Conservation (phyloP, 2,888 invertebrate genomes). For the Oegoconia quadripuncta region DNA sequence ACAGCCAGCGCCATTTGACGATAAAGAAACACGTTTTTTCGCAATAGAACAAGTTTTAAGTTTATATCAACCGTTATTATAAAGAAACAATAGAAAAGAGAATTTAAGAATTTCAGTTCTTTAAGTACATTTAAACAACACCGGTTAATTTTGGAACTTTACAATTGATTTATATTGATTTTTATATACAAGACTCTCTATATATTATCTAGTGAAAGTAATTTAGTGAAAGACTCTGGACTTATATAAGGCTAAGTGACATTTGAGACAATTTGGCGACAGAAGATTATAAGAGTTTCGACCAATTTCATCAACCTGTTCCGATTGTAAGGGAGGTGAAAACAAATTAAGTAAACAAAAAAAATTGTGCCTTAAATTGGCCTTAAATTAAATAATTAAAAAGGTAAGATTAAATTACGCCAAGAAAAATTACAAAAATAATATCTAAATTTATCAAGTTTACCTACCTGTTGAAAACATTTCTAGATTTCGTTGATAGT, state of each 20-base stretch:
- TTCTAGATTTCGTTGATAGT: conserved; percentile 78
- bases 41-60: conserved; percentile 80
- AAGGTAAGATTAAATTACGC: conserved; percentile 71
- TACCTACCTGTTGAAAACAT: conserved; percentile 73
- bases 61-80: conserved; percentile 80
- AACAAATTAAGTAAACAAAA: conserved; percentile 49
- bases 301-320: conserved; percentile 72
- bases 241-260: conserved; percentile 73
- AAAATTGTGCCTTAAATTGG: conserved; percentile 78
- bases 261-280: conserved; percentile 68
- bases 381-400: conserved; percentile 78
- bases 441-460: conserved; percentile 69
- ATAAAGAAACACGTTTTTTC: conserved; percentile 80
- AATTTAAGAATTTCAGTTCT: conserved; percentile 72
- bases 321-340: conserved; percentile 65
- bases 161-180: conserved; percentile 68
- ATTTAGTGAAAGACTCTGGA: conserved; percentile 74
- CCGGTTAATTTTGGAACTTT: conserved; percentile 79
- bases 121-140: conserved; percentile 78
- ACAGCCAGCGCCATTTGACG: conserved; percentile 75
- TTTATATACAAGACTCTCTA: conserved; percentile 76
- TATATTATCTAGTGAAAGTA: conserved; percentile 70
- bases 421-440: conserved; percentile 55
- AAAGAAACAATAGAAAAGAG: conserved; percentile 78
- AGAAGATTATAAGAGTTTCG: conserved; percentile 63